phyloP scores from a whole-genome alignment of 2,888 invertebrate species.

The Apamea monoglypha region DNA sequence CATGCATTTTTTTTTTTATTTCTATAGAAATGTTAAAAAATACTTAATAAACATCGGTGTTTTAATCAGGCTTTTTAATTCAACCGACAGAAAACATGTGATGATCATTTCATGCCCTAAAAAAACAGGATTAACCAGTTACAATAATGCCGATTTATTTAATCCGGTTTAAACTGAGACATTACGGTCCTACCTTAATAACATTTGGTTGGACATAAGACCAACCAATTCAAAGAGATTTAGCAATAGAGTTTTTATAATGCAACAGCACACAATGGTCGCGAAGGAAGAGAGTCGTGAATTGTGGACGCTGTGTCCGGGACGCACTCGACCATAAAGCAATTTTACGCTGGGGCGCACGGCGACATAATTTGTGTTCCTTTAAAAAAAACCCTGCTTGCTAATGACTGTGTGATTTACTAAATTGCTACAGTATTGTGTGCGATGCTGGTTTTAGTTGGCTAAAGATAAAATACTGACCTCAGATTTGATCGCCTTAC shows the following conservation, averaged over 20 bases:
- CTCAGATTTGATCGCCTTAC: background rate
- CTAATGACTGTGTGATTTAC: constrained; percentile 66
- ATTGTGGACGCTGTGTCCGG: constrained; percentile 75
- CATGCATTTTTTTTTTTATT: no score
- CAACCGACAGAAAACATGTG: background rate
- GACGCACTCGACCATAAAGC: constrained; percentile 77
- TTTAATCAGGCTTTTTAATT: background rate
- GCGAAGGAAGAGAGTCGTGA: constrained; percentile 77
- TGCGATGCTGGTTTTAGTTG: constrained; percentile 17
- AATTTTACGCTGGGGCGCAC: constrained; percentile 83
- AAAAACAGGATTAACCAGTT: background rate
- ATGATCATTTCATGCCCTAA: constrained; percentile 1
- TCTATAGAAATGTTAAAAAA: background rate
- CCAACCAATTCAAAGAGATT: constrained; percentile 61
- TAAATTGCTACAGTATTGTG: constrained; percentile 60
- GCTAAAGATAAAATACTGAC: constrained; percentile 11
- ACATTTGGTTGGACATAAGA: constrained; percentile 56
- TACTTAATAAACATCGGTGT: background rate
- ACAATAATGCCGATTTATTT: background rate
- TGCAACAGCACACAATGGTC: constrained; percentile 78
- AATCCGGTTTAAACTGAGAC: background rate
- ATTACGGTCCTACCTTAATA: constrained; percentile 30
- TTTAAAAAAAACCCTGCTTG: constrained; percentile 63
- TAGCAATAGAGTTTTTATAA: constrained; percentile 71
- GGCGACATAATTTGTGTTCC: constrained; percentile 76